Percentiles rank a stretch among this genome's conserved stretches.
phyloP scores from a whole-genome alignment of 2,888 invertebrate species.

The Prosapia bicincta region DNA sequence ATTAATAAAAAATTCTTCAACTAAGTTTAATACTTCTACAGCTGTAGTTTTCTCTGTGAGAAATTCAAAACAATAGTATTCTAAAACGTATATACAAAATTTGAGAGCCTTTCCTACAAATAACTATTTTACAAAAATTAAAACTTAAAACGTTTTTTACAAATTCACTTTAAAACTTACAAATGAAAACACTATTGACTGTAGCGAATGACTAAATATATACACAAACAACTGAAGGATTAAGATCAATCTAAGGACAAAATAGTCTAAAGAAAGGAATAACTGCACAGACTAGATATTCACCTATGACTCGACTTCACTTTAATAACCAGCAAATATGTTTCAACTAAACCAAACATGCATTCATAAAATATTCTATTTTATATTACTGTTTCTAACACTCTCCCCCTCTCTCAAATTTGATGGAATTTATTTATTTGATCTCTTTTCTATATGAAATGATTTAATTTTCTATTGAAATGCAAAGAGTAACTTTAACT shows the following conservation, averaged over 20 bases:
- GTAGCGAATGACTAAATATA: neutral
- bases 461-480: too few species aligned
- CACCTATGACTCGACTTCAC: neutral
- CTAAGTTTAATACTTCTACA: too few species aligned
- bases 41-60: too few species aligned
- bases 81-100: too few species aligned
- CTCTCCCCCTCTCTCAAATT: neutral
- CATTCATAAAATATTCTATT: neutral
- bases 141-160: too few species aligned
- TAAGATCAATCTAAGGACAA: neutral
- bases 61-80: too few species aligned
- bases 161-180: neutral
- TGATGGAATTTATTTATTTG: neutral
- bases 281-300: neutral
- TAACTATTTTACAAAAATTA: too few species aligned
- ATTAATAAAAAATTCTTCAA: too few species aligned
- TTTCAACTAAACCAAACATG: neutral
- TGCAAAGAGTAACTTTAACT: too few species aligned
- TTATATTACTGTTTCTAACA: neutral
- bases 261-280: neutral
- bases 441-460: neutral
- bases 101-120: too few species aligned
- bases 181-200: neutral
- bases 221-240: neutral
- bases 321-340: neutral